Conservation (phyloP, 2,888 invertebrate genomes). For the Standfussiana lucernea region DNA sequence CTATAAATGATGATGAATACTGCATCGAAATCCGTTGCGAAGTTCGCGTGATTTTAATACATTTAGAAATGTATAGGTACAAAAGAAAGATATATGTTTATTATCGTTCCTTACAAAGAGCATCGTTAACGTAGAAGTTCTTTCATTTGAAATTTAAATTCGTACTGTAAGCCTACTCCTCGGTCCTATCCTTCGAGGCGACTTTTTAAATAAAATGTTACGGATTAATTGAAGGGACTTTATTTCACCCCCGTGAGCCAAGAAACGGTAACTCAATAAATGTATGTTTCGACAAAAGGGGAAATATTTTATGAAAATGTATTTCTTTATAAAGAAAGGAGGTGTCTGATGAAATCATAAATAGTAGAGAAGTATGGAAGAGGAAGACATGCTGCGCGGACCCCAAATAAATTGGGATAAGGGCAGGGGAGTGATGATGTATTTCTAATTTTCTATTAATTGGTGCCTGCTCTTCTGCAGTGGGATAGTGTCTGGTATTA, state of each 20-base stretch:
- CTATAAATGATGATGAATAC: background rate
- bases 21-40: background rate
- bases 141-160: conserved; percentile 71
- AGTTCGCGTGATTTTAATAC: background rate
- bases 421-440: no score
- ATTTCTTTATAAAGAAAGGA: no score
- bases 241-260: background rate
- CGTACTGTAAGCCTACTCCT: conserved; percentile 61
- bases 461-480: background rate
- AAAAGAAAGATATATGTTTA: background rate
- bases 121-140: conserved; percentile 66
- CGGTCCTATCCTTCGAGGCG: conserved; percentile 45
- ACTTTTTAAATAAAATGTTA: conserved; percentile 54
- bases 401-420: no score
- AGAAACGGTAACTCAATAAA: background rate
- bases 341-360: no score
- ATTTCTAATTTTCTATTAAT: background rate
- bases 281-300: background rate
- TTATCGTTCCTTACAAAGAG: conserved; percentile 28
- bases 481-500: background rate
- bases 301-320: background rate
- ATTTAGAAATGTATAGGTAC: background rate
- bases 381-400: no score
- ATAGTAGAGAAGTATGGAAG: no score
- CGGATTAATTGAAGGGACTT: conserved; percentile 61